Base-by-base conservation (phyloP, 1,140 invertebrate species). In the Globodera ellingtonae region DNA sequence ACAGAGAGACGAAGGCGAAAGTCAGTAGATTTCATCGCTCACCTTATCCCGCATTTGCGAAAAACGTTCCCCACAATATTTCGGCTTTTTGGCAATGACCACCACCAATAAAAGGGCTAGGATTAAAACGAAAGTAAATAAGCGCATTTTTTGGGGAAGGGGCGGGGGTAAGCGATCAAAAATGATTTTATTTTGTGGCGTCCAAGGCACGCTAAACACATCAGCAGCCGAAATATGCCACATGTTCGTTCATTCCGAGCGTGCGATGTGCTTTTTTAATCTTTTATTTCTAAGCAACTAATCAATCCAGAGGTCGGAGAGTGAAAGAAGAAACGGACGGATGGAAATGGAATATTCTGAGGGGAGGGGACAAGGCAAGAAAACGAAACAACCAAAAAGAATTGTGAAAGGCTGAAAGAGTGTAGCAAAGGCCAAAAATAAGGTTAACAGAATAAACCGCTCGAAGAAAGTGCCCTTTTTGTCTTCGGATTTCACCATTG, bases 401-500 rank as follows among this genome's bases (percentile, higher is more conserved):
- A 24, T 15, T n/a, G 46, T 47, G 44, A 72, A 67, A 75, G 48
- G 50, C 48, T 52, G 24, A 76, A 75, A n/a, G 24, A 75, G 7
- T 52, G 7, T 52, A 9, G 7, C 50, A 9, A 52, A 52, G 13
- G 66, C 74, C 35, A 66, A 76, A 59, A 76, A 76, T 62, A 72
- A 46, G 6, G 3, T 67, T 5, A 13, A 5, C 7, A 52, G 10
- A 52, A 52, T 9, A 52, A 52, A 9, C 50, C 50, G 50, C 10
- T 35, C 35, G 35, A 35, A 35, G 35, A 35, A 35, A 35, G 35
- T 13, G 50, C 50, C 7, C 10, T 52, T 52, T 7, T 52, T 52
- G 50, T 15, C 13, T 18, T 3, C 24, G 74, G 35, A 50, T 35
- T 69, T 85, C 73, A 88, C 86, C 88, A 88, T 79, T 89, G 75